These are phyloP conservation scores for Pluvianellus socialis DNA, from an alignment of 2,113 vertebrate genomes.

Conservation along the genomic window DNA sequence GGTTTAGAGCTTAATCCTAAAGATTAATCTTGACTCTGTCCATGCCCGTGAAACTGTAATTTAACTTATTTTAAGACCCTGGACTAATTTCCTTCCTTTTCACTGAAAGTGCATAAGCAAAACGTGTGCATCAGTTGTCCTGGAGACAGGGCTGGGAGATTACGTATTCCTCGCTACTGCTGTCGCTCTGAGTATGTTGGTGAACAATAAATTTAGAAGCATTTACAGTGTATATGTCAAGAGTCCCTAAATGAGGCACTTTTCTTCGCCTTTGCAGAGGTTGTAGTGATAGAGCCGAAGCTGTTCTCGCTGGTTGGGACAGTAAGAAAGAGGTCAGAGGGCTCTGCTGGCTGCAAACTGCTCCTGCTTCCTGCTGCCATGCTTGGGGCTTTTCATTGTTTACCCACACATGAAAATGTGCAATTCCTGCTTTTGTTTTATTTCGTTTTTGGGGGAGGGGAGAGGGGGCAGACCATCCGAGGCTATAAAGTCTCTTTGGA, in stretches of 20 bases:
- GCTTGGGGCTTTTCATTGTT: background rate
- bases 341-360: background rate
- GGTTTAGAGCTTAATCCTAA: background rate
- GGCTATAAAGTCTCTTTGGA: background rate
- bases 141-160: background rate
- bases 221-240: background rate
- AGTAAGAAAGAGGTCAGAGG: background rate
- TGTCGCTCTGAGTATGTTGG: rapidly evolving
- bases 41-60: background rate
- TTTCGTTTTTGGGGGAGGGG: background rate
- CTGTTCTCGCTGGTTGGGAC: background rate
- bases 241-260: background rate
- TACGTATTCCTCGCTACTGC: background rate
- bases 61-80: background rate
- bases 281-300: background rate
- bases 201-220: background rate
- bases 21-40: background rate
- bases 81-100: background rate
- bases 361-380: conserved; percentile 51
- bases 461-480: background rate
- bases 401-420: background rate
- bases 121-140: background rate
- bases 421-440: conserved; percentile 54
- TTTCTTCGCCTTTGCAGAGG: background rate
- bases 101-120: background rate